Base-by-base conservation (phyloP, 2,888 invertebrate genomes). In the Temnothorax rugatulus region DNA sequence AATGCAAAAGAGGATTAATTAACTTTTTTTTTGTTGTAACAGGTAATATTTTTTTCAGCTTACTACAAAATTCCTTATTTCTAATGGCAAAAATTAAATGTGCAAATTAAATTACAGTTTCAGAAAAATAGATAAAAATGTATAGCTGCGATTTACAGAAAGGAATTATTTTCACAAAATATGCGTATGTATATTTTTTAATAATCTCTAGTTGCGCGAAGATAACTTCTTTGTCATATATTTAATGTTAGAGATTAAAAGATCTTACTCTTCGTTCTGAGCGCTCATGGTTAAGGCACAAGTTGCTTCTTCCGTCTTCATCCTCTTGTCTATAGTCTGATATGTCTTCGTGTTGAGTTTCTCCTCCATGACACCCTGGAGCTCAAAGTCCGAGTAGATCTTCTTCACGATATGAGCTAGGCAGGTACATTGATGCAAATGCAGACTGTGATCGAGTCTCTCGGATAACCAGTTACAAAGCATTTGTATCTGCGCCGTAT, bases 351-450 rank as follows among this genome's bases (percentile, higher is more conserved):
- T 98, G 96, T 99, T 99, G 84, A 99, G 96, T 95, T 98, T 98
- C 95, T 99, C 99, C 94, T 99, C 99, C 95, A 99, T 98, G 64
- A 99, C 99, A 89, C 99, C 99, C 96, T 99, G 99, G 85, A 99
- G 96, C 96, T 99, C 99, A 95, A 99, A 99, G 95, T 99, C 99
- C 69, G 99, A 98, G 96, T 99, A 99, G 95, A 99, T 97, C 97
- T 99, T 99, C 98, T 99, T 99, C 88, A 99, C 97, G 93, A 99
- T 98, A 95, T 98, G 99, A 93, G 98, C 98, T 92, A 99, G 97
- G 95, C 99, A 99, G 91, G 99, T 99, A 94, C 99, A 98, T 95
- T 99, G 99, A 95, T 99, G 99, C 88, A 98, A 97, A 95, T 99
- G 99, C 87, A 99, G 96, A 74, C 98, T 98, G 91, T 99, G 98